phyloP scores from a whole-genome alignment of 2,797 vertebrate genomes.

The Neosilurus hyrtlii region DNA sequence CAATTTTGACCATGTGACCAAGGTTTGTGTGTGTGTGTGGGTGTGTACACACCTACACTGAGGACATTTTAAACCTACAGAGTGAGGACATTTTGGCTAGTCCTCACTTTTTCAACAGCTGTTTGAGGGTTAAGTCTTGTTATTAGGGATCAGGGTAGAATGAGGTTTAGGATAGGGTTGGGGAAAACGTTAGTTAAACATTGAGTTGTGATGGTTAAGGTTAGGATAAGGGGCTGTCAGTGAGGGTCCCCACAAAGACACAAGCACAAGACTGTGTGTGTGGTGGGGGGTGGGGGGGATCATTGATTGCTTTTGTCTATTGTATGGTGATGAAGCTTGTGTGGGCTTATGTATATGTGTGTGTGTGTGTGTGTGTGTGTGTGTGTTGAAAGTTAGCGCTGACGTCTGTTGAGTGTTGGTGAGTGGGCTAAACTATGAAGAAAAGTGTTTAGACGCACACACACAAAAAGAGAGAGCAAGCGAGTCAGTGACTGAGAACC shows the following conservation, averaged over 20 bases:
- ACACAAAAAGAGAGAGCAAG: slow-evolving; percentile 35
- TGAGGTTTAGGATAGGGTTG: no score
- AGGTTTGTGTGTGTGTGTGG: slow-evolving; percentile 7
- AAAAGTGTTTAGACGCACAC: slow-evolving; percentile 14
- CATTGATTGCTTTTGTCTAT: slow-evolving; percentile 1
- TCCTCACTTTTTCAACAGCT: no score
- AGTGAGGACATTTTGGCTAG: no score
- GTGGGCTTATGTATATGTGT: slow-evolving; percentile 18
- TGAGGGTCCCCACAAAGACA: no score
- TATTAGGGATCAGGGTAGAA: no score
- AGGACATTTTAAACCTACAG: no score
- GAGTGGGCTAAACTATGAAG: slow-evolving; percentile 25
- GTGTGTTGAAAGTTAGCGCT: slow-evolving; percentile 16
- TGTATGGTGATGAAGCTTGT: not conserved
- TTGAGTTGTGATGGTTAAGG: not conserved
- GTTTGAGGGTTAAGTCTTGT: no score
- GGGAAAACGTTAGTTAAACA: no score
- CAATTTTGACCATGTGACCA: not conserved
- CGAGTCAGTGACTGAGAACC: slow-evolving; percentile 42
- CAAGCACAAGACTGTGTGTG: not conserved
- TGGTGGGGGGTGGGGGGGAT: not conserved
- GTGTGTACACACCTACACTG: no score
- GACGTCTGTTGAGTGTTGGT: slow-evolving; percentile 24
- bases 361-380: slow-evolving; percentile 22
- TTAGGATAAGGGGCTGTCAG: no score